These are phyloP conservation scores for Numenius arquata DNA, from an alignment of 2,113 vertebrate species.

Conservation along the genomic window DNA sequence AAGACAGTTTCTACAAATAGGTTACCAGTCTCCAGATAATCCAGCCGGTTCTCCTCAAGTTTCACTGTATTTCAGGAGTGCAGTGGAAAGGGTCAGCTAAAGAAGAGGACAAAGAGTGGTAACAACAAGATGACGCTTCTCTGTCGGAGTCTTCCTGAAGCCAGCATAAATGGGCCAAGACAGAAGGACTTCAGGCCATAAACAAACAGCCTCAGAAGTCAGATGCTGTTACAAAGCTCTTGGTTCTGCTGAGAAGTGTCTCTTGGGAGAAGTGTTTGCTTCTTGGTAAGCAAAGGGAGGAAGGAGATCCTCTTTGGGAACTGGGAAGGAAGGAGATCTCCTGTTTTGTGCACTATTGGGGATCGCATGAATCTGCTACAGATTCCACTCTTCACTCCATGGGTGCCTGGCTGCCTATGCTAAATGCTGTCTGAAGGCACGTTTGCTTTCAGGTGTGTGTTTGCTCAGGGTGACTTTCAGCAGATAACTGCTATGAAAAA, in stretches of 20 bases:
- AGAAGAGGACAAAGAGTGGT: not conserved
- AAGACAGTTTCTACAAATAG: not conserved
- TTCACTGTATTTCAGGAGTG: not conserved
- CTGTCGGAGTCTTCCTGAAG: not conserved
- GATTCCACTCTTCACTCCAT: not conserved
- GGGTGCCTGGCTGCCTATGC: not conserved
- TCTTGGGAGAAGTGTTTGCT: not conserved
- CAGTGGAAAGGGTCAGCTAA: not conserved
- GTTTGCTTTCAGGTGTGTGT: not conserved
- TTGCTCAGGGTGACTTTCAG: constrained; percentile 41
- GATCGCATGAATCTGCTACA: not conserved
- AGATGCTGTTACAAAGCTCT: not conserved
- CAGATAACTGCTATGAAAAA: constrained; percentile 31
- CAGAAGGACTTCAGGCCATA: not conserved
- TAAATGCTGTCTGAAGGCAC: not conserved
- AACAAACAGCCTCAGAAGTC: not conserved
- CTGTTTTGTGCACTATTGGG: not conserved
- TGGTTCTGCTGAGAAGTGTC: not conserved
- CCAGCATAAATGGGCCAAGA: not conserved
- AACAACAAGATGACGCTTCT: not conserved
- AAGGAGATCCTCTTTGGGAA: not conserved
- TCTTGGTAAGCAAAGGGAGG: not conserved
- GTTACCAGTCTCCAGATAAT: not conserved
- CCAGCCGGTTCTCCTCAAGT: not conserved
- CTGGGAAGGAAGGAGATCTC: not conserved